Evolutionary conservation across 2,888 invertebrate genomes (phyloP).

Genomic region (Neria commutata): DNA sequence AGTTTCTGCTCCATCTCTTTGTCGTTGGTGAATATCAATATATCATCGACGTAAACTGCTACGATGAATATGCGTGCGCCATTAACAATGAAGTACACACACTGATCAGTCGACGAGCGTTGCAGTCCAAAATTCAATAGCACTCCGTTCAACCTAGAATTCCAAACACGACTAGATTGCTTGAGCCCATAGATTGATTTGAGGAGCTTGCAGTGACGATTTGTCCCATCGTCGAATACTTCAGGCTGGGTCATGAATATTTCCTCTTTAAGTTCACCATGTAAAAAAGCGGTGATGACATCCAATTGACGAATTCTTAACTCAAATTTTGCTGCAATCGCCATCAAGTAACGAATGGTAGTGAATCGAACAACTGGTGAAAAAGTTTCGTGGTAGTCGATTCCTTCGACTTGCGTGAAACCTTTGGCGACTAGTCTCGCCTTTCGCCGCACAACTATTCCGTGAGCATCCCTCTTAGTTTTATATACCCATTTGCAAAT

Average conservation of each 20-base stretch:
- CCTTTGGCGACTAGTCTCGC: constrained; percentile 20
- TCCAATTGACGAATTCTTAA: constrained; percentile 18
- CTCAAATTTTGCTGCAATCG: constrained; percentile 17
- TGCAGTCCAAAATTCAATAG: neutral
- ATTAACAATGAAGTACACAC: neutral
- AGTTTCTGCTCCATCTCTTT: constrained; percentile 11
- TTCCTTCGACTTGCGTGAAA: constrained; percentile 19
- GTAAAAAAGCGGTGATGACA: constrained; percentile 12
- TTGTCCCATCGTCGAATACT: neutral
- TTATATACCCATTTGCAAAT: too few relatives aligned
- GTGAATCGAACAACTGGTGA: constrained; percentile 3
- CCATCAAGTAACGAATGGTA: constrained; percentile 19
- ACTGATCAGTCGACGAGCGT: neutral
- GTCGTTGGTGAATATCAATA: constrained; percentile 18
- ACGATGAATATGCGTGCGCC: neutral
- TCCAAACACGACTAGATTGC: neutral
- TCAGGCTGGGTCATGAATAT: neutral
- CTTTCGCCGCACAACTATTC: too few relatives aligned
- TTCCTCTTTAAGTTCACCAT: constrained; percentile 5
- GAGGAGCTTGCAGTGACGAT: neutral
- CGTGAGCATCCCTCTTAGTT: too few relatives aligned
- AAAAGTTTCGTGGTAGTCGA: constrained; percentile 24
- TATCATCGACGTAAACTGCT: neutral
- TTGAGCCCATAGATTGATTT: neutral
- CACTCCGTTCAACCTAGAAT: neutral